Percentiles rank a stretch among this genome's conserved stretches.
These are phyloP conservation scores for Anastrepha ludens DNA, from an alignment of 1,140 invertebrate genomes.

Conservation along the genomic window DNA sequence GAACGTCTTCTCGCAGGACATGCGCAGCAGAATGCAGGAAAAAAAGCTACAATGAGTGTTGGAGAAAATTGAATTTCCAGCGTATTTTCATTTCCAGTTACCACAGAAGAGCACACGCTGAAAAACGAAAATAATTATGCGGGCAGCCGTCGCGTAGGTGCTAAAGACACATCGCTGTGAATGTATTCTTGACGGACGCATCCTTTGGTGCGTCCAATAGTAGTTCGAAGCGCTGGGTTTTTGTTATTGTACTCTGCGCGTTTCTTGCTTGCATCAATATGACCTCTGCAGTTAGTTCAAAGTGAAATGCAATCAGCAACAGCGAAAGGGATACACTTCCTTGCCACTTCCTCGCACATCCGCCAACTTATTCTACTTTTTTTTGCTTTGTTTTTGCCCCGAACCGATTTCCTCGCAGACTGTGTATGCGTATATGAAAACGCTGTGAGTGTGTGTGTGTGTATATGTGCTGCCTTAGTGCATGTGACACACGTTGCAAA, in stretches of 20 bases:
- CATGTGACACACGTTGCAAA: conserved; percentile 34
- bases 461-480: not conserved
- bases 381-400: not conserved
- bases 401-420: not conserved
- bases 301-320: not conserved
- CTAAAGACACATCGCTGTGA: not conserved
- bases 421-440: not conserved
- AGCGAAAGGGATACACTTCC: not conserved
- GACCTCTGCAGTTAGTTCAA: conserved; percentile 53
- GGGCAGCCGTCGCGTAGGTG: not conserved
- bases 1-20: conserved; percentile 4
- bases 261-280: not conserved
- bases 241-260: not conserved
- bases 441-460: not conserved
- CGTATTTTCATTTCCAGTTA: not conserved
- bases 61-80: conserved; percentile 36
- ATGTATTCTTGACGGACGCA: not conserved
- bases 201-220: not conserved
- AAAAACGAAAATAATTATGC: conserved; percentile 35
- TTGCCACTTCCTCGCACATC: not conserved
- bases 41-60: not conserved
- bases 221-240: not conserved
- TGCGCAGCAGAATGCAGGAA: conserved; percentile 9
- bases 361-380: not conserved
- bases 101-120: not conserved